phyloP scores from a whole-genome alignment of 2,797 vertebrate genomes.

The Xiphorhynchus erythropygius region DNA sequence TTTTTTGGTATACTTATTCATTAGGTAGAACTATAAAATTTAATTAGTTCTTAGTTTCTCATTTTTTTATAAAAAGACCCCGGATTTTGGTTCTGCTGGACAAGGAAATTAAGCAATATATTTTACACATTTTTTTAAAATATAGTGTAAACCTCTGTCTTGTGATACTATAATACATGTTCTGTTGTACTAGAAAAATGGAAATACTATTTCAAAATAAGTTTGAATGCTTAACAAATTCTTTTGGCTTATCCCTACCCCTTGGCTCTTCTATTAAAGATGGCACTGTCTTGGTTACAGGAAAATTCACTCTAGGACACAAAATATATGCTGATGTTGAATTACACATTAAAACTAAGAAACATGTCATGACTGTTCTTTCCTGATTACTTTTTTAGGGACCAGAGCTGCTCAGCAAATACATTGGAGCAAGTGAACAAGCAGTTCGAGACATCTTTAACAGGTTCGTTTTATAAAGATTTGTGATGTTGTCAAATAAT shows the following conservation, averaged over 20 bases:
- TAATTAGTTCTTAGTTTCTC: neutral
- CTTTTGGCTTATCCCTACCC: neutral
- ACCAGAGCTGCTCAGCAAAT: conserved; percentile 96
- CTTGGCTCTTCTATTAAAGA: neutral
- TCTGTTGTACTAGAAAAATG: neutral
- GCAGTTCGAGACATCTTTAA: conserved; percentile 90
- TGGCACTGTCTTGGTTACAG: neutral
- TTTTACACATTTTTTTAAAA: neutral
- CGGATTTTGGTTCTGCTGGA: neutral
- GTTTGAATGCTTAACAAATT: neutral
- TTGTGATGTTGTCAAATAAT: neutral
- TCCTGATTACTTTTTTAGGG: conserved; percentile 77
- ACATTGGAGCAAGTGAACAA: conserved; percentile 97
- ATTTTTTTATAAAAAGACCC: neutral
- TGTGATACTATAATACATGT: neutral
- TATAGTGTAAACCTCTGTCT: neutral
- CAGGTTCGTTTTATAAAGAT: conserved; percentile 78
- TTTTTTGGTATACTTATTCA: neutral
- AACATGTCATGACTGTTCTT: neutral
- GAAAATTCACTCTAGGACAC: neutral
- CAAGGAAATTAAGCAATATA: neutral
- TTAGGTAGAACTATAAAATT: neutral
- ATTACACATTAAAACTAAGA: neutral
- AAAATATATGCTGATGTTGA: neutral
- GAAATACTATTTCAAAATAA: neutral